A percentile compares a stretch with the other conserved stretches of the same genome.
These are phyloP conservation scores for Tryphoninae sp. DNA, from an alignment of 2,888 invertebrate genomes.

Conservation along the genomic window DNA sequence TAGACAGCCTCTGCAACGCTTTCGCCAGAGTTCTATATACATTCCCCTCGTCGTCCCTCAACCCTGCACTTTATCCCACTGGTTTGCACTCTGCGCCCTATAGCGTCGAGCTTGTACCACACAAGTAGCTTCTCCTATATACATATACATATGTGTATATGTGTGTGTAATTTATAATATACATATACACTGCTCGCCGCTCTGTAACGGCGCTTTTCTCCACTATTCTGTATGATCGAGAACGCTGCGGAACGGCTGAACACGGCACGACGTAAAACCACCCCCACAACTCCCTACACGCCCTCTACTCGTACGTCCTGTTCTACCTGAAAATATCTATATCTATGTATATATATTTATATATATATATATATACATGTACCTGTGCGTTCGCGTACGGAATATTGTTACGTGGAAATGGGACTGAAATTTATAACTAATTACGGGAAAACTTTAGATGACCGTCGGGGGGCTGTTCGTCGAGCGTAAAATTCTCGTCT, in stretches of 20 bases:
- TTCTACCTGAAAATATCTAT: slow-evolving; percentile 15
- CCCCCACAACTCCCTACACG: slow-evolving; percentile 31
- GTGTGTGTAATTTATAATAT: neutral
- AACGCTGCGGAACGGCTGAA: slow-evolving; percentile 51
- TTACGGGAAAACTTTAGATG: slow-evolving; percentile 79
- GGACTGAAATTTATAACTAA: slow-evolving; percentile 80
- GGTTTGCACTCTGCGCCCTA: slow-evolving; percentile 41
- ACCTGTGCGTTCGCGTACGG: slow-evolving; percentile 55
- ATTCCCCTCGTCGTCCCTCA: neutral
- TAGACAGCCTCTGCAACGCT: slow-evolving; percentile 51
- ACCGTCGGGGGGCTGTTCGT: slow-evolving; percentile 70
- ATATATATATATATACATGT: neutral
- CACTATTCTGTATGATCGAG: slow-evolving; percentile 54
- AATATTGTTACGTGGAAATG: slow-evolving; percentile 77
- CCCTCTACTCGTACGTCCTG: slow-evolving; percentile 20
- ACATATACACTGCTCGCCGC: slow-evolving; percentile 21
- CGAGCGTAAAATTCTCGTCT: slow-evolving; percentile 67
- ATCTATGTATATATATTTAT: slow-evolving; percentile 6
- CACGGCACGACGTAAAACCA: slow-evolving; percentile 50
- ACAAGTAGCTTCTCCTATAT: slow-evolving; percentile 48
- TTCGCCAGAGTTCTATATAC: slow-evolving; percentile 59
- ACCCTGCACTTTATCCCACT: slow-evolving; percentile 16
- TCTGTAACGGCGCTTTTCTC: slow-evolving; percentile 46
- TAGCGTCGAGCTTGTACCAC: slow-evolving; percentile 29
- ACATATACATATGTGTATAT: slow-evolving; percentile 9